Evolutionary conservation across 2,113 vertebrate genomes (phyloP).

Genomic region (Megalops atlanticus): DNA sequence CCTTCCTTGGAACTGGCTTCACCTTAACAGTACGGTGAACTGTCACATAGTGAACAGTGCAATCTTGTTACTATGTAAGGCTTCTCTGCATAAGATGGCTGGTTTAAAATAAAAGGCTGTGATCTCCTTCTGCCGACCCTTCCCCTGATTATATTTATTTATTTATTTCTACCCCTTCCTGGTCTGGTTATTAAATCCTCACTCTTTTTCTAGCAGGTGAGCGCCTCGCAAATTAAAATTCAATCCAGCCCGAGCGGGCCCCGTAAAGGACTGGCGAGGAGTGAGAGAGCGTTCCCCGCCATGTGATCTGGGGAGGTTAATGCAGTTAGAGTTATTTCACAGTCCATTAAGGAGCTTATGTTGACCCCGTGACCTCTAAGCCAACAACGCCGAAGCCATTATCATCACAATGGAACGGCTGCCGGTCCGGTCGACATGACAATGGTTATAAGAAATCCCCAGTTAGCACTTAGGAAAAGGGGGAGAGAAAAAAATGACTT

Average conservation of each 20-base stretch:
- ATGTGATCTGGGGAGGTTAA: conserved; percentile 97
- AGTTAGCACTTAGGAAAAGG: conserved; percentile 81
- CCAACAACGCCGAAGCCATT: conserved; percentile 98
- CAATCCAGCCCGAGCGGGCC: conserved; percentile 90
- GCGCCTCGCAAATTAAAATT: conserved; percentile 74
- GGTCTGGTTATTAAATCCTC: conserved; percentile 8
- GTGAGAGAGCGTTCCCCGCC: conserved; percentile 80
- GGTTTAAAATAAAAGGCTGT: too few relatives aligned
- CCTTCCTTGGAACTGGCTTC: too few relatives aligned
- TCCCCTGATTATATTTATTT: background rate
- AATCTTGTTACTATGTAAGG: too few relatives aligned
- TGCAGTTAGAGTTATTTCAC: conserved; percentile 99
- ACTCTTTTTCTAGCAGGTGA: conserved; percentile 65
- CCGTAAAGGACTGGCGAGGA: conserved; percentile 82
- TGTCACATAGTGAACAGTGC: too few relatives aligned
- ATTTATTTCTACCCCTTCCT: too few relatives aligned
- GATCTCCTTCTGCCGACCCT: too few relatives aligned
- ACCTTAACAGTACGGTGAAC: too few relatives aligned
- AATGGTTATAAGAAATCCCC: conserved; percentile 86
- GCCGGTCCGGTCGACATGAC: conserved; percentile 76
- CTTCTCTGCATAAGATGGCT: too few relatives aligned
- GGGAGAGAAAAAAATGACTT: conserved; percentile 45
- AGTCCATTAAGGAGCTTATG: conserved; percentile 99
- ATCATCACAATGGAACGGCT: conserved; percentile 94
- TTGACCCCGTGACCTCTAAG: conserved; percentile 92